Evolutionary conservation across 2,113 vertebrate species (phyloP).

Genomic region (Xenus cinereus): DNA sequence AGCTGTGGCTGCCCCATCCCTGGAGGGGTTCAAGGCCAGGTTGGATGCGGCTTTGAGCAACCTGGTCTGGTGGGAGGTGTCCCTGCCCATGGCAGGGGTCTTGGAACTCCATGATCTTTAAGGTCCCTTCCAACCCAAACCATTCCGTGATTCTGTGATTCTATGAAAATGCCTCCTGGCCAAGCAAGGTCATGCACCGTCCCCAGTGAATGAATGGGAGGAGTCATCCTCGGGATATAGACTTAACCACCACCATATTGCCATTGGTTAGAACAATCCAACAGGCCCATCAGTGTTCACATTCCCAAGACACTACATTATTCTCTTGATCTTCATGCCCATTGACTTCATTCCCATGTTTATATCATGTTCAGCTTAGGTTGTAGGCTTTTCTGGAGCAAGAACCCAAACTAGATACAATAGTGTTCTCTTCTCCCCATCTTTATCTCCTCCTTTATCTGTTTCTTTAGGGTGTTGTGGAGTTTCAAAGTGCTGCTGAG

Average conservation of each 20-base stretch:
- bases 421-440: neutral
- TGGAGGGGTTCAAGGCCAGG: neutral
- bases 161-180: neutral
- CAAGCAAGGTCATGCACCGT: fast-evolving
- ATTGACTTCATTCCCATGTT: neutral
- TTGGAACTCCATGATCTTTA: neutral
- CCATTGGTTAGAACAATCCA: neutral
- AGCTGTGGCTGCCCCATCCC: neutral
- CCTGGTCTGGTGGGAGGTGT: neutral
- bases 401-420: neutral
- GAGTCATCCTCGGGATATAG: neutral
- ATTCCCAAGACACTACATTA: neutral
- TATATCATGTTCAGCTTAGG: neutral
- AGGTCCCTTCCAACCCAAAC: neutral
- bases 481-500: neutral
- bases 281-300: neutral
- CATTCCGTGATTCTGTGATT: neutral
- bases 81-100: no score
- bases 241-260: neutral
- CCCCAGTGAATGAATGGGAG: neutral
- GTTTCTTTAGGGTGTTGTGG: neutral
- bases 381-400: neutral
- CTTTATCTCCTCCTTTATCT: neutral
- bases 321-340: neutral
- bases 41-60: neutral